Base-by-base conservation (phyloP, 2,113 vertebrate genomes). In the Serinus canaria region DNA sequence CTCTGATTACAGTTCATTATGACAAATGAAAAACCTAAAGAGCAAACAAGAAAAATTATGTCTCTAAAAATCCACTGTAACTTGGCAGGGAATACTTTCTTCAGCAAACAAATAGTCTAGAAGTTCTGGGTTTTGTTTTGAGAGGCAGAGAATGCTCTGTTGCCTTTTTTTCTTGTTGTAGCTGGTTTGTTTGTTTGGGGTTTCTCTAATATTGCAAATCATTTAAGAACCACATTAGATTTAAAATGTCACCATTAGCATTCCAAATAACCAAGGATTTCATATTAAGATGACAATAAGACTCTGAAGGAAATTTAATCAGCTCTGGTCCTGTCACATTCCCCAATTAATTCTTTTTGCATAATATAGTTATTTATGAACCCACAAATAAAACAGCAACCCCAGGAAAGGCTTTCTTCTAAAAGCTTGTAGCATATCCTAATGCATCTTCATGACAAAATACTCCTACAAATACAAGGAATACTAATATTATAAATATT, bases 221-320 rank as follows among this genome's bases (percentile, higher is more conserved):
- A 77, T 90, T 80, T 35, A 74, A 47, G 37, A 94, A 80, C 46
- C 37, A 46, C 27, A 88, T 80, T 47, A 83, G 31, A 86, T 60
- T 88, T 70, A 3, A 83, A 88, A 92, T 83, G 75, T 46, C 75
- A 92, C 52, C 59, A 63, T 55, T 66, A 69, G 55, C 79, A 93
- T 94, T 80, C 43, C 35, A 74, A 73, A 76, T 60, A 80, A 66
- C 19, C 23, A 67, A 49, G 44, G 52, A 68, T 49, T 92, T 94
- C 24, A 41, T 72, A 92, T 59, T 4, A 63, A 59, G 44, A 74
- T 4, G 13, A 92, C 56, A 92, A 22, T 39, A 74, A 74, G 20
- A 52, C 46, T 68, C 37, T 46, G 88, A n/a, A 91, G 39, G 39
- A 92, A 93, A 95, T 72, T 60, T 83, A 80, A 92, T 92, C 60